Base-by-base conservation (phyloP, 1,140 invertebrate genomes). In the Campoletis sonorensis region DNA sequence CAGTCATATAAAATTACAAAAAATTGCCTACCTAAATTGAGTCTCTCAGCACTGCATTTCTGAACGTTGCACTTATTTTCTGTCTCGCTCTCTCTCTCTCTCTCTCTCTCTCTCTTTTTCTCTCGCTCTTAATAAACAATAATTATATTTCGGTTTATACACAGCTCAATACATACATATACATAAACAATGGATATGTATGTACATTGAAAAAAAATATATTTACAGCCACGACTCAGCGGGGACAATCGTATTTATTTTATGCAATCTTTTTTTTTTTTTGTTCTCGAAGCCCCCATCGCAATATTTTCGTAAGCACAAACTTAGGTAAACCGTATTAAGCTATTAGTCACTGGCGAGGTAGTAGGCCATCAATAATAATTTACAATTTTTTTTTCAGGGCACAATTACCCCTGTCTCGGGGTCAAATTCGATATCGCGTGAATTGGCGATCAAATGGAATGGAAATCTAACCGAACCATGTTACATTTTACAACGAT, bases 1-100 rank as follows among this genome's bases (percentile, higher is more conserved):
- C 87, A 89, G 85, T 88, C 87, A 88, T 90, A 67, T 90, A 90
- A 90, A 90, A 89, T 90, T 89, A 90, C 85, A 89, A 90, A 90
- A 90, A 89, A 89, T 88, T 89, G 87, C 88, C 89, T 90, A 90
- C 87, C 89, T 90, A 90, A 86, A 85, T 79, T 79, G 45, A 49
- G 40, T 82, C 67, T 45, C 67, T 82, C 72, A 40, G 51, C 51
- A 68, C 45, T 81, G 54, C 27, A 40, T 68, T 71, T 76, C 40
- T 70, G 23, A 80, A 40, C 30, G 51, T 76, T 83, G 40, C 70
- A 75, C 67, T 79, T 73, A 49, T 75, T 45, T 79, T 67, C 58
- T 21, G 33, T 54, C 61, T 73, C 58, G 13, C 30, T 67, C 54
- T 26, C 10, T 16, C 26, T 75, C 49, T 64, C 13, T 67, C 37